Evolutionary conservation across 2,113 vertebrate genomes (phyloP).

Genomic region (Megaceryle torquata): DNA sequence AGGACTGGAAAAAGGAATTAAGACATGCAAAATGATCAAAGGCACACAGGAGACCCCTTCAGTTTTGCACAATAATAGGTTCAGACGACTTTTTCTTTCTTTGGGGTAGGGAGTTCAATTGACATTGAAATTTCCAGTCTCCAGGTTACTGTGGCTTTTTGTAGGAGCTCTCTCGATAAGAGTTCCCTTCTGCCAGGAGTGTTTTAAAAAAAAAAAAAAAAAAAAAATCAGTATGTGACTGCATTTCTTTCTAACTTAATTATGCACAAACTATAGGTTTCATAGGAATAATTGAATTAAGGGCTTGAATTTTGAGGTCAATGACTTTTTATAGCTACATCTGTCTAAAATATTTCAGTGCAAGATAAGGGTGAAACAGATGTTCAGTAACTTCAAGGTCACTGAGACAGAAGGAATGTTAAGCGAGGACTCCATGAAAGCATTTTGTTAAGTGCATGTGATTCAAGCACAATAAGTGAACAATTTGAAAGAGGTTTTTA

Average conservation of each 20-base stretch:
- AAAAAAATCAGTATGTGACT: constrained; percentile 7
- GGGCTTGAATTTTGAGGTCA: constrained; percentile 58
- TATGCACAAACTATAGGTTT: constrained; percentile 46
- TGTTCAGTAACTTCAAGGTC: constrained; percentile 61
- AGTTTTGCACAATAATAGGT: constrained; percentile 3
- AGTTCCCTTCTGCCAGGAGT: neutral
- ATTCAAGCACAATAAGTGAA: constrained; percentile 30
- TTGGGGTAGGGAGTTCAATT: neutral
- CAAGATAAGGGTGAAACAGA: constrained; percentile 49
- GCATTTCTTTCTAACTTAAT: constrained; percentile 36
- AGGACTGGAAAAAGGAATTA: neutral
- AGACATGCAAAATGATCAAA: constrained; percentile 24
- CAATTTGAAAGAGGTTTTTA: constrained; percentile 40
- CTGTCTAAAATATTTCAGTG: constrained; percentile 48
- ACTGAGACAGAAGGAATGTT: constrained; percentile 49
- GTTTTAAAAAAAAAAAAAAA: neutral
- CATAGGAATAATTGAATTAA: constrained; percentile 67
- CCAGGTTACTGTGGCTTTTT: neutral
- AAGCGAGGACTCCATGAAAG: constrained; percentile 15
- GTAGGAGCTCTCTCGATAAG: neutral
- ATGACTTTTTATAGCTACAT: constrained; percentile 52
- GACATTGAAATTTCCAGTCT: constrained; percentile 14
- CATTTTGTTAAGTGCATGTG: neutral
- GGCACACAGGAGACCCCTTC: neutral
- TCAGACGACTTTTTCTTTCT: constrained; percentile 17